Evolutionary conservation across 2,888 invertebrate genomes (phyloP).

Genomic region (Andrena flavipes): DNA sequence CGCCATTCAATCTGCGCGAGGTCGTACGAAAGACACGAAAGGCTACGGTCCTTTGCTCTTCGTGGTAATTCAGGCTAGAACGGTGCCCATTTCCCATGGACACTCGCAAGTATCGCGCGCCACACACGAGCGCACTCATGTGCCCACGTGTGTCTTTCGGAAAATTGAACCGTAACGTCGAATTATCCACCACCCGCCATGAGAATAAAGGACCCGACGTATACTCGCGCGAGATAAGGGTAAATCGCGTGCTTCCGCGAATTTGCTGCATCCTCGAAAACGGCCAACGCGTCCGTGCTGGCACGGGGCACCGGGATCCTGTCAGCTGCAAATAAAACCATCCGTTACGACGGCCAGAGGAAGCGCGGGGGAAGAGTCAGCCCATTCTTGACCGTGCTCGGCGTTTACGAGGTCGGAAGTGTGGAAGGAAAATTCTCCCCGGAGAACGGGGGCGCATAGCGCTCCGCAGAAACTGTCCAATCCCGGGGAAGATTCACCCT

Average conservation of each 20-base stretch:
- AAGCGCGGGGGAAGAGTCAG: background rate
- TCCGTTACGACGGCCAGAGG: slow-evolving; percentile 3
- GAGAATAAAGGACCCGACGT: slow-evolving; percentile 15
- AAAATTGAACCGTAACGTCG: too few species aligned
- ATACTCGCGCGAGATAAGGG: background rate
- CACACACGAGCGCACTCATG: too few species aligned
- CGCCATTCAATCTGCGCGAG: too few species aligned
- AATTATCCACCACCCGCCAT: background rate
- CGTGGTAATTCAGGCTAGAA: too few species aligned
- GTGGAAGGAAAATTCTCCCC: background rate
- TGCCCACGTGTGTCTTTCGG: background rate
- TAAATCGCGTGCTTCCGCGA: background rate
- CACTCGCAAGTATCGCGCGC: too few species aligned
- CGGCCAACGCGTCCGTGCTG: background rate
- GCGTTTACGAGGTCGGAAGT: slow-evolving; percentile 15
- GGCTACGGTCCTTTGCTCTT: too few species aligned
- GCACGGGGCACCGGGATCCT: slow-evolving; percentile 2
- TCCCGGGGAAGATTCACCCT: background rate
- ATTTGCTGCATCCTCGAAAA: background rate
- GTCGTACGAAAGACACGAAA: too few species aligned
- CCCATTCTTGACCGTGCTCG: slow-evolving; percentile 27
- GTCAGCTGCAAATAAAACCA: slow-evolving; percentile 50
- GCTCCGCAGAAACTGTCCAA: slow-evolving; percentile 7
- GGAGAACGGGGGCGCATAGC: background rate
- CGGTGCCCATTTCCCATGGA: too few species aligned